Base-by-base conservation (phyloP, 2,888 invertebrate species). In the Eupithecia subumbrata region DNA sequence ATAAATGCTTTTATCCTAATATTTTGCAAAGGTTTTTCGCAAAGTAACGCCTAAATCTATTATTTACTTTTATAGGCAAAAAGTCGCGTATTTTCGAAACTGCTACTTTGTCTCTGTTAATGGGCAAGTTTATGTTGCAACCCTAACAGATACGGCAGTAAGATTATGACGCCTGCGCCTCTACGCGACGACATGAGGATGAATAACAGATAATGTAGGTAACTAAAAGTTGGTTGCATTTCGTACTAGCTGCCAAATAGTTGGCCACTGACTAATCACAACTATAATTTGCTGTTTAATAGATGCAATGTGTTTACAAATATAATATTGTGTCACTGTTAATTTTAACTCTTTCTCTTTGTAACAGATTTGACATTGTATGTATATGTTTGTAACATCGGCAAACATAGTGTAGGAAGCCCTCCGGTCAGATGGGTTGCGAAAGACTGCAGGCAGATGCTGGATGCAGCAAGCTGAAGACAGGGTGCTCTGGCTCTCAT, bases 91-190 rank as follows among this genome's bases (percentile, higher is more conserved):
- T 52, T n/a, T n/a, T 1, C 52, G n/a, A 52, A 9, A 52, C 8
- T n/a, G 52, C n/a, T 52, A n/a, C n/a, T 52, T n/a, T 52, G n/a
- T 9, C 22, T 22, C 52, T 8, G 1, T 11, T 30, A 9, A 14
- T 14, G 40, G 56, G 12, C 22, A 63, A 45, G 34, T 56, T 22
- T 52, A n/a, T 18, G 45, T 71, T 71, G 18, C 77, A 80, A 18
- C 79, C 80, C 80, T 76, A 66, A 11, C 12, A n/a, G 5, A 70
- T n/a, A 68, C 71, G 34, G n/a, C 45, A 71, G 64, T 34, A 63
- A 73, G 71, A 77, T 76, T 76, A 76, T 76, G 70, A 79, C 73
- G 76, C 76, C 72, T 78, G 79, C 77, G 73, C 69, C 76, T 71
- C 75, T 60, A 72, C 72, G 67, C 74, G 74, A 74, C 74, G 74